Evolutionary conservation across 2,888 invertebrate genomes (phyloP).

Genomic region (Ophioninae sp.): DNA sequence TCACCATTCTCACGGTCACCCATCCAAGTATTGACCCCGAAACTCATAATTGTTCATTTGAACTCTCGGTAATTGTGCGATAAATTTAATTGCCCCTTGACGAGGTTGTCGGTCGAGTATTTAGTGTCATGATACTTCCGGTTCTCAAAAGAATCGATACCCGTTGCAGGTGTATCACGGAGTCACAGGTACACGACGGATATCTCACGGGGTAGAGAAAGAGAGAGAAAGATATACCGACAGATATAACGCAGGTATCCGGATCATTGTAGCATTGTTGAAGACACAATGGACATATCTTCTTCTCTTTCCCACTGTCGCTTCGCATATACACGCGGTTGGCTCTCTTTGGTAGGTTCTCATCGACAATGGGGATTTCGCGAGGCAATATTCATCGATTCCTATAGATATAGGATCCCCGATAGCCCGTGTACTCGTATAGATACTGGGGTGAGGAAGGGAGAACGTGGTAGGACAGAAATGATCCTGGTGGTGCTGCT

Average conservation of each 20-base stretch:
- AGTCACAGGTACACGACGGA: conserved; percentile 50
- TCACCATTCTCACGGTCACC: background rate
- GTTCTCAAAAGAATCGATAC: conserved; percentile 47
- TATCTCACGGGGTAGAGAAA: conserved; percentile 36
- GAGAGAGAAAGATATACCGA: conserved; percentile 17
- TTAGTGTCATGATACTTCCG: conserved; percentile 46
- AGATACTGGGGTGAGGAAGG: conserved; percentile 30
- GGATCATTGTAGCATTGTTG: conserved; percentile 62
- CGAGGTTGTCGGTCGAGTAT: conserved; percentile 37
- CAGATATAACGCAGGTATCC: conserved; percentile 52
- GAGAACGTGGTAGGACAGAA: conserved; percentile 38
- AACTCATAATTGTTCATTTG: background rate
- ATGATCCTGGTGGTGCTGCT: conserved; percentile 42
- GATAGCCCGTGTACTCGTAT: conserved; percentile 31
- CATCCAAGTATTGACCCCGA: background rate
- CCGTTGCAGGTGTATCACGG: conserved; percentile 53
- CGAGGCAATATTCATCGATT: conserved; percentile 62
- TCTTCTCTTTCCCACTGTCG: conserved; percentile 27
- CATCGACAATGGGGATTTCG: conserved; percentile 57
- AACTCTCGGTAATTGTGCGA: background rate
- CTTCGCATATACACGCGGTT: conserved; percentile 21
- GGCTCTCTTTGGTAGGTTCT: conserved; percentile 38
- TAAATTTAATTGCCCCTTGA: conserved; percentile 31
- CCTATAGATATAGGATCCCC: conserved; percentile 49
- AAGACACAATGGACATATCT: conserved; percentile 56